These are phyloP conservation scores for Podarcis lilfordi DNA, from an alignment of 2,797 vertebrate species.

Conservation along the genomic window DNA sequence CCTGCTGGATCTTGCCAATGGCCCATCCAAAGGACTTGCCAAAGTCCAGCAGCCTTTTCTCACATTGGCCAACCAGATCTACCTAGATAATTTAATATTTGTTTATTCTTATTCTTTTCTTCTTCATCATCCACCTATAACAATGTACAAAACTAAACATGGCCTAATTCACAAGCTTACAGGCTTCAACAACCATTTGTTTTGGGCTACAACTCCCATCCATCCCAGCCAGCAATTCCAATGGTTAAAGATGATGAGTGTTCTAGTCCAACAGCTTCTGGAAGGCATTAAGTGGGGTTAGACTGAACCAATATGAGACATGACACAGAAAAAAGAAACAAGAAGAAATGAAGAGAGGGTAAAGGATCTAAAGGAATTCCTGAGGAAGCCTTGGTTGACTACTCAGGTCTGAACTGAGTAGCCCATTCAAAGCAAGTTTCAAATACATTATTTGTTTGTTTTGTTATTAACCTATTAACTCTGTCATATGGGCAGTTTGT, in stretches of 20 bases:
- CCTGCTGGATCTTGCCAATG: too few species aligned
- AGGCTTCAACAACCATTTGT: too few species aligned
- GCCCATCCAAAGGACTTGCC: too few species aligned
- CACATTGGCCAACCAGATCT: too few species aligned
- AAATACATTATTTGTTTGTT: neutral
- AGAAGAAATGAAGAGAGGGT: neutral
- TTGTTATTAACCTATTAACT: too few species aligned
- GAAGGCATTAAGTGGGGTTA: neutral
- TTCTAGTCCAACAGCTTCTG: neutral
- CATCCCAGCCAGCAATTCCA: too few species aligned
- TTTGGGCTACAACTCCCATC: too few species aligned
- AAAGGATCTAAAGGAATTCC: neutral
- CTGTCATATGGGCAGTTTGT: too few species aligned
- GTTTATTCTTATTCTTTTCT: neutral
- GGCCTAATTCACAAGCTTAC: neutral
- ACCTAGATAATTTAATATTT: neutral
- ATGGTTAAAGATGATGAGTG: neutral
- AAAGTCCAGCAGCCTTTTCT: too few species aligned
- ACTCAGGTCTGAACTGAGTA: neutral
- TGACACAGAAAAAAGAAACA: neutral
- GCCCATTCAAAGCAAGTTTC: neutral
- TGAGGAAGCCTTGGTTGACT: neutral
- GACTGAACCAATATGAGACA: neutral
- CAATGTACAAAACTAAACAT: too few species aligned
- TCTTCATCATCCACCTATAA: too few species aligned